Evolutionary conservation across 2,888 invertebrate genomes (phyloP).

Genomic region (Crioceris asparagi): DNA sequence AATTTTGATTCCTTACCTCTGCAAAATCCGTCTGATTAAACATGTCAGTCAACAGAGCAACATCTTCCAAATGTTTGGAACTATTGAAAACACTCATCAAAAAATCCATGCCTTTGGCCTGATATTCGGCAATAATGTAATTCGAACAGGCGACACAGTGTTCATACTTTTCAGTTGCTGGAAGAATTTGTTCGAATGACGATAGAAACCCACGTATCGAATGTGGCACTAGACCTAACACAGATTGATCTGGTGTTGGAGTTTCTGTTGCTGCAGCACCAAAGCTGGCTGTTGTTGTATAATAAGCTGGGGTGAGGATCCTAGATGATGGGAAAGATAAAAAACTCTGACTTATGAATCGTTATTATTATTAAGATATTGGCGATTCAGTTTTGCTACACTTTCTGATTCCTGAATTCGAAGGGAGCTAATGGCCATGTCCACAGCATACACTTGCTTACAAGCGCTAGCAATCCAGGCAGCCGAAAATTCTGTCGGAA

Average conservation of each 20-base stretch:
- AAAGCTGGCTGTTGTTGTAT: slow-evolving; percentile 38
- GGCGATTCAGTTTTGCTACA: no score
- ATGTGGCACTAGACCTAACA: slow-evolving; percentile 81
- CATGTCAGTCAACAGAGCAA: slow-evolving; percentile 67
- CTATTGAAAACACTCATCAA: slow-evolving; percentile 69
- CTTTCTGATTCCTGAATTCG: no score
- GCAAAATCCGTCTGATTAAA: slow-evolving; percentile 49
- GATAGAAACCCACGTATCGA: slow-evolving; percentile 87
- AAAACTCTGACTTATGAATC: no score
- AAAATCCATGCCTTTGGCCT: slow-evolving; percentile 55
- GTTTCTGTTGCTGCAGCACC: slow-evolving; percentile 8
- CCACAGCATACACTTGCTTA: no score
- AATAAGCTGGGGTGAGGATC: slow-evolving; percentile 51
- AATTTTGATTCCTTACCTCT: slow-evolving; percentile 38
- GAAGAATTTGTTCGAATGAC: slow-evolving; percentile 68
- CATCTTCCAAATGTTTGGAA: slow-evolving; percentile 70
- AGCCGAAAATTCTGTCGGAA: no score
- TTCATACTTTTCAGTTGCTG: slow-evolving; percentile 75
- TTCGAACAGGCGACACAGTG: slow-evolving; percentile 90
- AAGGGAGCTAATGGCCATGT: no score
- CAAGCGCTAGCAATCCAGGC: no score
- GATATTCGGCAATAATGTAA: slow-evolving; percentile 41
- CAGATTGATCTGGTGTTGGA: slow-evolving; percentile 23
- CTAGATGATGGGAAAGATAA: slow-evolving; percentile 8
- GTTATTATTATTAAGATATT: no score